Conservation (phyloP, 2,797 vertebrate genomes). For the Sebastolobus altivelis region DNA sequence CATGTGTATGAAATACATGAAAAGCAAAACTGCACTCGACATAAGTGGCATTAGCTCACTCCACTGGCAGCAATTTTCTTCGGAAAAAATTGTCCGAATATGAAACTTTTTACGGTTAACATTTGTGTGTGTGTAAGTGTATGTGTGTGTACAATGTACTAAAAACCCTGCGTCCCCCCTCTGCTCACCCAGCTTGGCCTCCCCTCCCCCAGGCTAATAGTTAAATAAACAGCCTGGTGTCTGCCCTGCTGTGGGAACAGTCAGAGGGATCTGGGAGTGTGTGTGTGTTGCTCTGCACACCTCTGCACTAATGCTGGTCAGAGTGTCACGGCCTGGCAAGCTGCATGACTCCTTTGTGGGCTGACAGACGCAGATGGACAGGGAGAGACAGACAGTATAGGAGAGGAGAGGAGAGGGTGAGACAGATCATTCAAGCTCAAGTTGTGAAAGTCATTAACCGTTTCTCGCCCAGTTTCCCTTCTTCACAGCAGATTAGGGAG, state of each 20-base stretch:
- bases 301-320: slow-evolving; percentile 57
- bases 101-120: not conserved
- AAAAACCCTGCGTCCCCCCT: slow-evolving; percentile 32
- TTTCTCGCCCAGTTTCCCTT: slow-evolving; percentile 47
- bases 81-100: not conserved
- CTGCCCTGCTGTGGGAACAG: slow-evolving; percentile 73
- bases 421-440: slow-evolving; percentile 48
- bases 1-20: not conserved
- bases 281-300: slow-evolving; percentile 46
- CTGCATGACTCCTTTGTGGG: slow-evolving; percentile 57
- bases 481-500: slow-evolving; percentile 9
- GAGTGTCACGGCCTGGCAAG: slow-evolving; percentile 51
- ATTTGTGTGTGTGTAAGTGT: not conserved
- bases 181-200: slow-evolving; percentile 29
- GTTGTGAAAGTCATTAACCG: slow-evolving; percentile 58
- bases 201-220: slow-evolving; percentile 65
- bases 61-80: not conserved
- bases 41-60: not conserved
- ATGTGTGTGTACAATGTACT: slow-evolving; percentile 24
- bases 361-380: slow-evolving; percentile 50
- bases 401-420: slow-evolving; percentile 45
- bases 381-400: slow-evolving; percentile 32
- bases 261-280: slow-evolving; percentile 49
- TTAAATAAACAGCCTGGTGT: slow-evolving; percentile 80
- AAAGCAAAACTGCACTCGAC: not conserved